Evolutionary conservation across 2,888 invertebrate species (phyloP).

Genomic region (Orgyia antiqua): DNA sequence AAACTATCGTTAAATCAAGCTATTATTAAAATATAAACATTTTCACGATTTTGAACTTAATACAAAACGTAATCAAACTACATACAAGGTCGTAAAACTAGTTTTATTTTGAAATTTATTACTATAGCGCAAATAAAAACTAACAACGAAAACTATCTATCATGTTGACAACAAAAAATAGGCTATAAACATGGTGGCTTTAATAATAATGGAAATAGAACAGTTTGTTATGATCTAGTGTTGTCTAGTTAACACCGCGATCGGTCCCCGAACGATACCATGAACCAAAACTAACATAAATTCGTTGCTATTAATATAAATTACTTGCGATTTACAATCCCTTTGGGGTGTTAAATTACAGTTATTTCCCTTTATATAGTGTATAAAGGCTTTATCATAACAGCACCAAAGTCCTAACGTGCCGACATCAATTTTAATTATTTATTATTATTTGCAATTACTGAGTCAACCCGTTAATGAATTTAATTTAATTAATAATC

Average conservation of each 20-base stretch:
- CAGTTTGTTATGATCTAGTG: conserved; percentile 46
- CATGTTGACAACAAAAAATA: conserved; percentile 5
- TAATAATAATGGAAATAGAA: conserved; percentile 29
- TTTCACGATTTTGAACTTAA: no score
- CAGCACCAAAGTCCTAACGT: conserved; percentile 39
- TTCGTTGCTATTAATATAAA: conserved; percentile 70
- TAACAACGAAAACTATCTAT: conserved; percentile 7
- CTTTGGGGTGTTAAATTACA: conserved; percentile 58
- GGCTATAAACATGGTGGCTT: conserved; percentile 3
- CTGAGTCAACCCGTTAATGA: conserved; percentile 30
- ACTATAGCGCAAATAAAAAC: conserved; percentile 4
- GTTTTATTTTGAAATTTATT: conserved; percentile 7
- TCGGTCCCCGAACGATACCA: conserved; percentile 60
- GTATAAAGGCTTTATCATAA: conserved; percentile 48
- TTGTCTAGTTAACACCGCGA: conserved; percentile 47
- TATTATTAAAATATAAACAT: no score
- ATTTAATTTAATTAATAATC: conserved; percentile 20
- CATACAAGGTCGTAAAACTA: conserved; percentile 4
- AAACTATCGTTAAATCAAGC: no score
- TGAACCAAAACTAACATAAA: conserved; percentile 62
- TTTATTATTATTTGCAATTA: conserved; percentile 40
- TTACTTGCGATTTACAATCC: conserved; percentile 69
- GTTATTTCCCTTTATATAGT: conserved; percentile 50
- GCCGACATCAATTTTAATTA: conserved; percentile 54
- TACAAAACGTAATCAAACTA: conserved; percentile 4